Evolutionary conservation across 2,888 invertebrate genomes (phyloP), one percentile per base, ranked within the genome.

Genomic region (Caenorhabditis doughertyi): DNA sequence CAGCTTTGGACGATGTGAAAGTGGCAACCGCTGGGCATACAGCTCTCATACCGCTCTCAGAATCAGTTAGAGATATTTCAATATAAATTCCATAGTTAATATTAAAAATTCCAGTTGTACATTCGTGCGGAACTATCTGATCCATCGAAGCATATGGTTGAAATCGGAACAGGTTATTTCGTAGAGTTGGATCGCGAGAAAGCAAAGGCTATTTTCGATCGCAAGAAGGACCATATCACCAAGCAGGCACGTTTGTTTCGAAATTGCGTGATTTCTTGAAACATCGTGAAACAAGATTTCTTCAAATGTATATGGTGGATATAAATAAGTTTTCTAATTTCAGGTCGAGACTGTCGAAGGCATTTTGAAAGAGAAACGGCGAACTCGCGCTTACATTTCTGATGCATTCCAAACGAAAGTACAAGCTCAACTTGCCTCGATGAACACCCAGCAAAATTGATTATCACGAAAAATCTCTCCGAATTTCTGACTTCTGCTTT

Each of bases 111-210:
- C 72, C 85, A 95, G 94, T 97, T 98, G 95, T 99, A 98, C 93
- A 97, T 98, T 51, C 96, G 96, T 49, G 98, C 98, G 2, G 94
- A 94, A 89, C 94, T 98, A 79, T 94, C 94, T 82, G 95, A 97
- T 92, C 94, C 95, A 39, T 94, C 96, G 70, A 95, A 95, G 92
- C 96, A 97, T 68, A 94, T 98, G 35, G 95, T 98, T 87, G 98
- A 98, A 92, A 95, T 98, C 91, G 98, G 98, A 65, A 98, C 98
- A 67, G 97, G 98, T 84, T 98, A 98, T 92, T 98, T 95, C 93
- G 96, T 96, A 23, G 96, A 97, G 93, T 97, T 97, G 94, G 94
- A 95, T 90, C 94, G 96, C 81, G 94, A 94, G 25, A 95, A 95
- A 79, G 96, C 96, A 0, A 95, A 95, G 92, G 96, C 96, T 90